Evolutionary conservation across 2,797 vertebrate species (phyloP).

Genomic region (Centropyge bicolor): DNA sequence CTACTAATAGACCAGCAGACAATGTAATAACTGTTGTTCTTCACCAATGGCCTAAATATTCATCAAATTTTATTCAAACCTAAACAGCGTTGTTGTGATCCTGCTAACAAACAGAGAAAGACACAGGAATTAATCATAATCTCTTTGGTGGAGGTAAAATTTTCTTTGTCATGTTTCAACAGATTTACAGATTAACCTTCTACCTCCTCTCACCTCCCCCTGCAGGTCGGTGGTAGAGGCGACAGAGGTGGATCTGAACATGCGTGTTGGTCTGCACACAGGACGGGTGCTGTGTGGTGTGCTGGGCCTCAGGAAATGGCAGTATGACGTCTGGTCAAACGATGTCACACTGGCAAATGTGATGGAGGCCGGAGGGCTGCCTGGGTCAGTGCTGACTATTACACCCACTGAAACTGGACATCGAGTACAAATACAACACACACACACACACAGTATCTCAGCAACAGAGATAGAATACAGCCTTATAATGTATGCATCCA

Average conservation of each 20-base stretch:
- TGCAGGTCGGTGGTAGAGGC: constrained; percentile 97
- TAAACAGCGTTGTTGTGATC: background rate
- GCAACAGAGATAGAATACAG: constrained; percentile 23
- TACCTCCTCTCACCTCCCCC: background rate
- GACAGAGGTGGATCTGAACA: constrained; percentile 98
- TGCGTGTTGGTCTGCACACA: constrained; percentile 97
- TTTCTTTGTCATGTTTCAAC: constrained; percentile 8
- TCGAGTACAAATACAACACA: constrained; percentile 9
- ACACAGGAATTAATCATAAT: background rate
- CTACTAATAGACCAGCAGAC: background rate
- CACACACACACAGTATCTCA: constrained; percentile 23
- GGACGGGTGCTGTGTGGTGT: constrained; percentile 97
- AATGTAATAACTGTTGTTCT: background rate
- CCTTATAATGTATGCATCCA: constrained; percentile 13
- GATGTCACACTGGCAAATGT: constrained; percentile 99
- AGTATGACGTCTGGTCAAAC: constrained; percentile 99
- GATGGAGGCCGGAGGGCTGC: constrained; percentile 97
- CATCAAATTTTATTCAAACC: background rate
- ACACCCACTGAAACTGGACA: constrained; percentile 35
- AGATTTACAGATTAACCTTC: constrained; percentile 2
- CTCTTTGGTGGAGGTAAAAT: background rate
- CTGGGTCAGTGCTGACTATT: constrained; percentile 89
- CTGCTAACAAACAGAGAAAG: background rate
- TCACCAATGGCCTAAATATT: background rate
- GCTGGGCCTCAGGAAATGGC: constrained; percentile 98